A percentile compares a stretch with the other conserved stretches of the same genome.
Evolutionary conservation across 2,113 vertebrate genomes (phyloP).

Genomic region (Gasterosteus nipponicus): DNA sequence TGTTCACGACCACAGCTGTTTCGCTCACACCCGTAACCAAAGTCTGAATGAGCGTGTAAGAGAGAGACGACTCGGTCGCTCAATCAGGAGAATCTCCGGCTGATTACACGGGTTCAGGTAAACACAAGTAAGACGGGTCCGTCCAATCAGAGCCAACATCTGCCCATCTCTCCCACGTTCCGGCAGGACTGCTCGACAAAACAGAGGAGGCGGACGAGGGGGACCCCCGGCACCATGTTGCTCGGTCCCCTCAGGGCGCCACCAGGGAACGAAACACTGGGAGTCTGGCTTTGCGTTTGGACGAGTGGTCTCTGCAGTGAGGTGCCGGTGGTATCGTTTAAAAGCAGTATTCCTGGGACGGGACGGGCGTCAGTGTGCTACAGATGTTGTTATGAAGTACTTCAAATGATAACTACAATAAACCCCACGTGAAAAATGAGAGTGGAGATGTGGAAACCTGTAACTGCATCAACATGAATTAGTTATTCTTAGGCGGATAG

Average conservation of each 20-base stretch:
- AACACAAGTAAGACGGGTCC: conserved; percentile 63
- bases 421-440: neutral
- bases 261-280: conserved; percentile 25
- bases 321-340: neutral
- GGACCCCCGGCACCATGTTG: conserved; percentile 10
- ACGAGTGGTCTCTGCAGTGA: neutral
- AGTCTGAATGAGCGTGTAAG: conserved; percentile 53
- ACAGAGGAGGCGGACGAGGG: conserved; percentile 2
- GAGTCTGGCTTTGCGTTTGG: neutral
- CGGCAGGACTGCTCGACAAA: conserved; percentile 40
- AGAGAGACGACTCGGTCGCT: conserved; percentile 45
- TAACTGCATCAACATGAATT: neutral
- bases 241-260: neutral
- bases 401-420: neutral
- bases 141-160: conserved; percentile 73
- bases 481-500: neutral
- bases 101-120: conserved; percentile 65
- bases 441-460: neutral
- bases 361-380: neutral
- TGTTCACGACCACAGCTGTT: conserved; percentile 58
- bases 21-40: conserved; percentile 44
- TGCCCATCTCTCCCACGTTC: conserved; percentile 47
- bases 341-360: neutral
- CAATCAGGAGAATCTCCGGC: conserved; percentile 59
- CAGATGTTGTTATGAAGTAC: neutral